Percentiles rank a stretch among this genome's conserved stretches.
These are phyloP conservation scores for Subacronicta megacephala DNA, from an alignment of 2,888 invertebrate genomes.

Conservation along the genomic window DNA sequence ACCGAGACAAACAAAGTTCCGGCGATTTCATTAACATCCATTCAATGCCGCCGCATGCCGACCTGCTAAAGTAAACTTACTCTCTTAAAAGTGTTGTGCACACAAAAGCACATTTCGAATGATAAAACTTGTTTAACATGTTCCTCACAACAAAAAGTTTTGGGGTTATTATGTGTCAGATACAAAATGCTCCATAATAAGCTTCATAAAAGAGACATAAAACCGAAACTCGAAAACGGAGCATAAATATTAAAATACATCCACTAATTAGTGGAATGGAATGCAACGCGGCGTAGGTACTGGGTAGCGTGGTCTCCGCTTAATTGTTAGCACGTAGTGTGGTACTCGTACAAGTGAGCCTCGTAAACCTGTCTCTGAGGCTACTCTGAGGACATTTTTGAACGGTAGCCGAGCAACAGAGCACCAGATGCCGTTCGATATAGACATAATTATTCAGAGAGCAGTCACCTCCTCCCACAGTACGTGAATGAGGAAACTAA, in stretches of 20 bases:
- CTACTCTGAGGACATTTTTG: slow-evolving; percentile 59
- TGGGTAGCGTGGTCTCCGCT: slow-evolving; percentile 48
- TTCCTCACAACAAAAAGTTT: slow-evolving; percentile 42
- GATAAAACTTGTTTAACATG: slow-evolving; percentile 54
- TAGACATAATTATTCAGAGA: slow-evolving; percentile 47
- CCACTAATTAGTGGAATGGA: slow-evolving; percentile 66
- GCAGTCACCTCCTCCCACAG: slow-evolving; percentile 4
- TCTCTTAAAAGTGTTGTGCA: slow-evolving; percentile 56
- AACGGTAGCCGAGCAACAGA: slow-evolving; percentile 26
- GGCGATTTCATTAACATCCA: slow-evolving; percentile 75
- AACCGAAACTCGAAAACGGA: slow-evolving; percentile 59
- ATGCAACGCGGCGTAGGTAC: slow-evolving; percentile 51
- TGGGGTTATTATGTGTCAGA: slow-evolving; percentile 48
- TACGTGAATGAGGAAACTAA: slow-evolving; percentile 49
- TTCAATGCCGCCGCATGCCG: slow-evolving; percentile 56
- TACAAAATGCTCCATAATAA: slow-evolving; percentile 55
- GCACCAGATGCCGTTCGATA: slow-evolving; percentile 52
- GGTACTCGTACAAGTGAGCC: slow-evolving; percentile 26
- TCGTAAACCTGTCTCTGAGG: slow-evolving; percentile 64
- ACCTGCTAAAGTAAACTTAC: slow-evolving; percentile 57
- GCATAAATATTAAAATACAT: slow-evolving; percentile 59
- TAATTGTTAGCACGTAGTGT: slow-evolving; percentile 61
- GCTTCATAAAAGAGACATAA: slow-evolving; percentile 62
- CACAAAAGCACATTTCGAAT: slow-evolving; percentile 49
- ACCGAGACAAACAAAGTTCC: slow-evolving; percentile 71